Percentiles rank a stretch among this genome's conserved stretches.
phyloP scores from a whole-genome alignment of 2,888 invertebrate species.

The Drosophila mettleri region DNA sequence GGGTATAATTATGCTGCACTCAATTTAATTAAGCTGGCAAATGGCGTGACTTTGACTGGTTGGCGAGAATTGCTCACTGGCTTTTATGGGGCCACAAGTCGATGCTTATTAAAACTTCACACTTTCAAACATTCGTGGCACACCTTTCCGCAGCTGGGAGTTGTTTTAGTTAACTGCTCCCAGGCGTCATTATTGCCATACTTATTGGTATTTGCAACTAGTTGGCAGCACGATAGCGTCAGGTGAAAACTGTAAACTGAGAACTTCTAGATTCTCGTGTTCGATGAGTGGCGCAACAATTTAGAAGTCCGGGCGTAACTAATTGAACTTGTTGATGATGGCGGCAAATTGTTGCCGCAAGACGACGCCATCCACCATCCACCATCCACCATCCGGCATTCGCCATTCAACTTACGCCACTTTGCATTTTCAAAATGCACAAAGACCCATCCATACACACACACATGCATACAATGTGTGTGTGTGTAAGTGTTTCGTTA shows the following conservation, averaged over 20 bases:
- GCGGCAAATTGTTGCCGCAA: constrained; percentile 33
- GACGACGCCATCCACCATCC: not conserved
- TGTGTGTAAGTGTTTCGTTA: constrained; percentile 21
- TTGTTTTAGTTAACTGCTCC: constrained; percentile 35
- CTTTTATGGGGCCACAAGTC: constrained; percentile 62
- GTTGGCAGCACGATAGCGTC: not conserved
- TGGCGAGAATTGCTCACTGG: constrained; percentile 27
- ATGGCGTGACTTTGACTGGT: constrained; percentile 54
- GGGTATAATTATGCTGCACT: constrained; percentile 69
- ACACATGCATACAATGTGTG: not conserved
- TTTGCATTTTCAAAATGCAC: constrained; percentile 16
- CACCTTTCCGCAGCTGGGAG: constrained; percentile 11
- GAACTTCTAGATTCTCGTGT: constrained; percentile 64
- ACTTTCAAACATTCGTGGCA: constrained; percentile 30
- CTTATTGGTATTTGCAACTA: constrained; percentile 29
- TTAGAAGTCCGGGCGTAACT: constrained; percentile 32
- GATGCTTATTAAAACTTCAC: constrained; percentile 73
- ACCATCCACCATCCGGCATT: constrained; percentile 7
- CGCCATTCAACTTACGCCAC: constrained; percentile 25
- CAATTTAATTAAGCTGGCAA: constrained; percentile 74
- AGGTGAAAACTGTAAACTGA: not conserved
- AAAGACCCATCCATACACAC: constrained; percentile 9
- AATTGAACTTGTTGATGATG: constrained; percentile 63
- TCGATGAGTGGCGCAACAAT: constrained; percentile 56
- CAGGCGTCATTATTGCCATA: constrained; percentile 17